A percentile compares a stretch with the other conserved stretches of the same genome.
Conservation (phyloP, 2,888 invertebrate genomes). For the Leptinotarsa juncta region DNA sequence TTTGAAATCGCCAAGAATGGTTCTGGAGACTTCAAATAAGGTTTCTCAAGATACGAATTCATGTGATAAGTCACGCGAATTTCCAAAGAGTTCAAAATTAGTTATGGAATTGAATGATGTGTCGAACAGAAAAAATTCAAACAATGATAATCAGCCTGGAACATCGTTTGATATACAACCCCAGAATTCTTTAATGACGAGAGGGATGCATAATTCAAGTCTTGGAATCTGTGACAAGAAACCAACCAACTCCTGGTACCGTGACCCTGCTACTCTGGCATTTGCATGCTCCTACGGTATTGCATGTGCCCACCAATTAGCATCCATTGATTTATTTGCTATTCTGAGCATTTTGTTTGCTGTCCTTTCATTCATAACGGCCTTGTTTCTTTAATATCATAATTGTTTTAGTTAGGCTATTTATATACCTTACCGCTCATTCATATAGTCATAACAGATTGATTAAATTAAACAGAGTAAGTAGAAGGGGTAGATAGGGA, state of each 20-base stretch:
- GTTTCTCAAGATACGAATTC: slow-evolving; percentile 38
- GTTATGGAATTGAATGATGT: slow-evolving; percentile 28
- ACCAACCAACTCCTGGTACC: slow-evolving; percentile 68
- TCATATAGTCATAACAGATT: background rate
- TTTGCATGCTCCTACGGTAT: slow-evolving; percentile 82
- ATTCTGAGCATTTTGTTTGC: slow-evolving; percentile 81
- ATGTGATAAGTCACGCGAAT: slow-evolving; percentile 29
- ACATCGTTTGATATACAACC: slow-evolving; percentile 10
- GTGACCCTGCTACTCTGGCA: slow-evolving; percentile 74
- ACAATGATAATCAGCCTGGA: slow-evolving; percentile 17
- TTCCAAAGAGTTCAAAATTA: slow-evolving; percentile 43
- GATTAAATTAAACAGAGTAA: background rate
- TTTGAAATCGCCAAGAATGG: slow-evolving; percentile 62
- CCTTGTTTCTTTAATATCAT: slow-evolving; percentile 69
- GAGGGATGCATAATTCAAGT: slow-evolving; percentile 28
- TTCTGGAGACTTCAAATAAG: slow-evolving; percentile 54
- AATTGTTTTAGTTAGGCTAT: slow-evolving; percentile 12
- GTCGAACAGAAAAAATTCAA: slow-evolving; percentile 6
- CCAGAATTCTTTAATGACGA: slow-evolving; percentile 4
- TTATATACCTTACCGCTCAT: background rate
- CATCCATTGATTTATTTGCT: slow-evolving; percentile 80
- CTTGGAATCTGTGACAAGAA: slow-evolving; percentile 46
- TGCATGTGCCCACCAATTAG: slow-evolving; percentile 77
- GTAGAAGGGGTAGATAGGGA: background rate
- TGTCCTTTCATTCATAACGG: slow-evolving; percentile 78